These are phyloP conservation scores for Allobates femoralis DNA, from an alignment of 2,797 vertebrate species.

Conservation along the genomic window DNA sequence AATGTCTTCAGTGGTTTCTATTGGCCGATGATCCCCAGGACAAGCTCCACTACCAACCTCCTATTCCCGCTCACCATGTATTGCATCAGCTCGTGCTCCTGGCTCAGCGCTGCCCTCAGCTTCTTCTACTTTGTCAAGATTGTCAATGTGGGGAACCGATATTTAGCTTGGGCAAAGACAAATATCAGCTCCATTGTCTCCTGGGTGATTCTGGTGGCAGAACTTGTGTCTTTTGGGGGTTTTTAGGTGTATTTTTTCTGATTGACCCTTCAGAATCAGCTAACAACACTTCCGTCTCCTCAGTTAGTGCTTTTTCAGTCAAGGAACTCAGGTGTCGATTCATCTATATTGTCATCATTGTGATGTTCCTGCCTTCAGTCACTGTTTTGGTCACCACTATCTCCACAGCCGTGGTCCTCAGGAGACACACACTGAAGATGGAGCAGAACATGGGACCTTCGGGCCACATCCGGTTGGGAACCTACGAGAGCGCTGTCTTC, in stretches of 20 bases:
- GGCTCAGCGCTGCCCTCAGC: conserved; percentile 16
- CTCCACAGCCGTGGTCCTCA: not conserved
- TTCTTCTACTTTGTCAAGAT: conserved; percentile 48
- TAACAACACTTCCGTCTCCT: not conserved
- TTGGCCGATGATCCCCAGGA: not conserved
- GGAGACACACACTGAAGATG: not conserved
- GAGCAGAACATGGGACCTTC: not conserved
- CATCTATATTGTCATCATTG: not conserved
- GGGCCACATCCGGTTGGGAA: not conserved
- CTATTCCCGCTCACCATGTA: not conserved
- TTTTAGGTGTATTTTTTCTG: not conserved
- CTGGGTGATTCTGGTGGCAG: not conserved
- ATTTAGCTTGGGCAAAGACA: not conserved
- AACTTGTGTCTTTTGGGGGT: conserved; percentile 7
- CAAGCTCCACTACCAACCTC: not conserved
- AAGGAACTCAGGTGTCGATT: not conserved
- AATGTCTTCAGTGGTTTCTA: not conserved
- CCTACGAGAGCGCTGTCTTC: not conserved
- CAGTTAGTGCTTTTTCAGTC: not conserved
- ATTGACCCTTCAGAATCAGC: not conserved
- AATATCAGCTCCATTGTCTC: conserved; percentile 9
- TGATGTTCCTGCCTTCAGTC: not conserved
- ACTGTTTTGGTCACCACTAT: not conserved
- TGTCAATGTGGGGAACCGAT: not conserved
- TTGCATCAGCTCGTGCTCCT: not conserved